A percentile compares a stretch with the other conserved stretches of the same genome.
Evolutionary conservation across 2,888 invertebrate genomes (phyloP).

Genomic region (Odontocerum albicorne): DNA sequence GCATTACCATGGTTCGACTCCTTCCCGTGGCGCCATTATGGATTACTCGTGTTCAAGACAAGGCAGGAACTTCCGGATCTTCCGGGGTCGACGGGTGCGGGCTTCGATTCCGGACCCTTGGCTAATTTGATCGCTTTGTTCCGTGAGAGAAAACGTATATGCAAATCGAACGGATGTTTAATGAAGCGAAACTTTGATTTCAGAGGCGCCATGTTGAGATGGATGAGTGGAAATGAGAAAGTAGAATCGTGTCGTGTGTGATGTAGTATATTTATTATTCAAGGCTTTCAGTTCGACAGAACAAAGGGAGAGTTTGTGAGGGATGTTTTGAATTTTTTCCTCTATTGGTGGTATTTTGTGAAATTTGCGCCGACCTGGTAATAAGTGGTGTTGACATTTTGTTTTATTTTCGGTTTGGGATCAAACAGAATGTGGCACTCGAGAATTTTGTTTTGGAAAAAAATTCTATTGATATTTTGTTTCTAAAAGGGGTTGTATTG

Average conservation of each 20-base stretch:
- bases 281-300: too few relatives aligned
- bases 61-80: constrained; percentile 22
- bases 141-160: constrained; percentile 22
- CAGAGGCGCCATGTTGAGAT: constrained; percentile 21
- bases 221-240: constrained; percentile 30
- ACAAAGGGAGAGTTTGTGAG: too few relatives aligned
- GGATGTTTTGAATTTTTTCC: too few relatives aligned
- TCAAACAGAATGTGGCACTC: too few relatives aligned
- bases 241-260: constrained; percentile 23
- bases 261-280: constrained; percentile 23
- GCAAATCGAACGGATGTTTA: constrained; percentile 23
- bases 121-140: constrained; percentile 36
- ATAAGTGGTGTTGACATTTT: too few relatives aligned
- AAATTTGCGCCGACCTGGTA: too few relatives aligned
- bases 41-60: constrained; percentile 34
- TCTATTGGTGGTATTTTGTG: too few relatives aligned
- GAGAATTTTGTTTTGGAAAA: too few relatives aligned
- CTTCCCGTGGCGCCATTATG: constrained; percentile 25
- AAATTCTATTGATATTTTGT: too few relatives aligned
- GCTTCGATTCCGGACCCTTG: constrained; percentile 17
- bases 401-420: too few relatives aligned
- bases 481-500: too few relatives aligned
- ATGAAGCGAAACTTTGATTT: constrained; percentile 28
- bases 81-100: constrained; percentile 23
- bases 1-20: constrained; percentile 17